Percentiles rank a stretch among this genome's conserved stretches.
phyloP scores from a whole-genome alignment of 2,797 vertebrate genomes.

The Gallirallus australis region DNA sequence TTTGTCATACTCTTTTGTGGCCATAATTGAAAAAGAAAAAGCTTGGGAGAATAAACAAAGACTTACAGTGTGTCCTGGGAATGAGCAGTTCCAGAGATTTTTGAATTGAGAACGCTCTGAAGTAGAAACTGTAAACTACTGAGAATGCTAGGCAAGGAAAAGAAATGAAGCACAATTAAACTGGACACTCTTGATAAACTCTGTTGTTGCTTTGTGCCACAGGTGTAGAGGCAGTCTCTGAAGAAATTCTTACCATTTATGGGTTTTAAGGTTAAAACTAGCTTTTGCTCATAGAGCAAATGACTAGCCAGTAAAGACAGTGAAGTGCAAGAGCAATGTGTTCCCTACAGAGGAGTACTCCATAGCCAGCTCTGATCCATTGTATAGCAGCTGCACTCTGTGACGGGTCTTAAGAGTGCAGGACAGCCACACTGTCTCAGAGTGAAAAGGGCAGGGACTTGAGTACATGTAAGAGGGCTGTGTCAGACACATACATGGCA shows the following conservation, averaged over 20 bases:
- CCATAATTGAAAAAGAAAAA: not conserved
- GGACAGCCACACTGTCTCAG: not conserved
- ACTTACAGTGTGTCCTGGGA: not conserved
- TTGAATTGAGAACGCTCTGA: not conserved
- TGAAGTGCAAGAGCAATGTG: rapidly evolving
- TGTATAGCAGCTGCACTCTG: not conserved
- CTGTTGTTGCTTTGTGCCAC: not conserved
- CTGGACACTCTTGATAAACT: not conserved
- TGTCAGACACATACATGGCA: not conserved
- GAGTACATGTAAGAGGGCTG: not conserved
- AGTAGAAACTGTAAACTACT: not conserved
- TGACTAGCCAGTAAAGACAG: not conserved
- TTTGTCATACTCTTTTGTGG: not conserved
- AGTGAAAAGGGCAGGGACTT: not conserved
- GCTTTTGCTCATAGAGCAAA: not conserved
- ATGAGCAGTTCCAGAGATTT: not conserved
- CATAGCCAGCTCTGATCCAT: not conserved
- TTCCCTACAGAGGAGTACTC: not conserved
- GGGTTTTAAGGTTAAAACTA: not conserved
- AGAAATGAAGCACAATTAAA: not conserved
- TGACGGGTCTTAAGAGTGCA: not conserved
- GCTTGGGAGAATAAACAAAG: not conserved
- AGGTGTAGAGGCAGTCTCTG: not conserved
- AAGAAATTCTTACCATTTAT: not conserved
- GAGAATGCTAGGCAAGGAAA: not conserved